Evolutionary conservation across 1,140 invertebrate species (phyloP), one percentile per base, ranked within the genome.

Genomic region (Physella acuta): DNA sequence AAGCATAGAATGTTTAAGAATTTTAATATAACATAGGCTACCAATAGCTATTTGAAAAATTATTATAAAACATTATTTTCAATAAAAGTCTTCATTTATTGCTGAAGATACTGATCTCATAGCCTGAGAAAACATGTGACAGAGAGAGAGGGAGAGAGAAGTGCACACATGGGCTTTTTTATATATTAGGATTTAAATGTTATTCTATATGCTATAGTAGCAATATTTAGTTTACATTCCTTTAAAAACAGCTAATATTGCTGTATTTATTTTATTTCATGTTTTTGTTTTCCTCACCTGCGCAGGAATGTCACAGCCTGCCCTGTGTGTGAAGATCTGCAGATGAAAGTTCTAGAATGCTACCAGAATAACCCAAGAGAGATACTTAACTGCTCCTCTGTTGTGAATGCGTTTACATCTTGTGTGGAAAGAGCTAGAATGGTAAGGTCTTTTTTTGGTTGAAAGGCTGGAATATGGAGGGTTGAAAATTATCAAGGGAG

Each of bases 381-480:
- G 16, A 76, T 78, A 0, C 70, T 84, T 44, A 77, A 78, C 28
- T 84, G 83, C 75, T 80, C 82, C 17, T 24, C 69, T 16, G 71
- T 78, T 63, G 82, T 83, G 2, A 72, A 75, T 71, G 77, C 76
- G 11, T 84, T 84, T 68, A 73, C 73, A 39, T 56, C 75, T n/a
- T 83, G 82, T 78, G 81, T 84, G 30, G 80, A 83, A 39, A 75
- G 72, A 53, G 73, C 77, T 24, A 73, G 77, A 74, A 66, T 76
- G 67, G 80, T 82, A 60, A 68, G 75, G n/a, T n/a, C n/a, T n/a
- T n/a, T n/a, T n/a, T n/a, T n/a, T n/a, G n/a, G n/a, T n/a, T n/a
- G n/a, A n/a, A n/a, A n/a, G n/a, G n/a, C n/a, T n/a, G n/a, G n/a
- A n/a, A n/a, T n/a, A n/a, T n/a, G n/a, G n/a, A n/a, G n/a, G n/a